Base-by-base conservation (phyloP, 2,113 vertebrate genomes). In the Perca fluviatilis region DNA sequence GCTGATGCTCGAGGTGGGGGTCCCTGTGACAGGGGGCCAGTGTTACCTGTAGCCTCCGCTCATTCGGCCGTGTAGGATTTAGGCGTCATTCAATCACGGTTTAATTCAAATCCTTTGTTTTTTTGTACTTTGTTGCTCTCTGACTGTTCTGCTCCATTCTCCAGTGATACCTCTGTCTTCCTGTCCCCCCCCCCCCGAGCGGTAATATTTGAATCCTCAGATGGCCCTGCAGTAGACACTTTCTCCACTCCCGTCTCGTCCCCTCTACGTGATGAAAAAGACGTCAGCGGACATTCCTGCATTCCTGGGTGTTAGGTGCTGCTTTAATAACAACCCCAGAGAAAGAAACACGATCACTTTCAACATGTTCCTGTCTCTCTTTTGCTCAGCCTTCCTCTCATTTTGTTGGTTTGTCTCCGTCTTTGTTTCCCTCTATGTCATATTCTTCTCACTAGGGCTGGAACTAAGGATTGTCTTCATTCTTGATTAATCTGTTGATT, bases 201-300 rank as follows among this genome's bases (percentile, higher is more conserved):
- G 25, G 69, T 77, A 90, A 86, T 86, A 85, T 57, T 83, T 88
- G 86, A 88, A 86, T 89, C 77, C 90, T 93, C 86, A 74, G 74
- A 78, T 64, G 84, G 85, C 76, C 63, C 27, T 27, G 62, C 82
- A 70, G 67, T 77, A 86, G 82, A 83, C 78, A 77, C 77, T 82
- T 46, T 86, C 65, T 68, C 75, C 85, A 33, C 47, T 76, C 77
- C 0, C 1, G 36, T 73, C 77, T 86, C 43, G 18, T 75, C 49
- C 62, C 30, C 7, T 23, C 43, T 66, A 74, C 54, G 72, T 83
- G 83, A 89, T 76, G 60, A 92, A 86, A 84, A 91, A 94, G 91
- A 94, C 78, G 79, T 93, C 83, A 91, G 86, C 11, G 89, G 91
- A 92, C 95, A 88, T 95, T 96, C 94, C 95, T 92, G 94, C 91